These are phyloP conservation scores for Elachura formosa DNA, from an alignment of 2,113 vertebrate genomes.

Conservation along the genomic window DNA sequence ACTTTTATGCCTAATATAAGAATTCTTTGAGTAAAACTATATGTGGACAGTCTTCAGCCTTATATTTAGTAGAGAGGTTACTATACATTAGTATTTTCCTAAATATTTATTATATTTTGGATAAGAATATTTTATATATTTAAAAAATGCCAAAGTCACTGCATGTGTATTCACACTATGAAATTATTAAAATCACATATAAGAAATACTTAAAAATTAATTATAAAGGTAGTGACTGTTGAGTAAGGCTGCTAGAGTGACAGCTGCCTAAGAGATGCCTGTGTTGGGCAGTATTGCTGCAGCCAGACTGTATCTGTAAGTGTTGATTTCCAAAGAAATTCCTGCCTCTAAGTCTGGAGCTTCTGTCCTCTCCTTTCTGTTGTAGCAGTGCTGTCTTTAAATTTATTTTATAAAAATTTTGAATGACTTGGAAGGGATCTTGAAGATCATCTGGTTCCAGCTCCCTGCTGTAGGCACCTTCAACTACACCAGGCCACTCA, in stretches of 20 bases:
- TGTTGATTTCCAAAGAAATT: neutral
- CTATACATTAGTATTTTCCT: neutral
- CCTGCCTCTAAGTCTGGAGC: neutral
- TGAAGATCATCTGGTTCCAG: neutral
- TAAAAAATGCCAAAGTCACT: neutral
- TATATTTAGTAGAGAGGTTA: neutral
- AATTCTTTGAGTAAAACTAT: neutral
- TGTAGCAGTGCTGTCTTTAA: neutral
- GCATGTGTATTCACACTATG: neutral
- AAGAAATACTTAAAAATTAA: neutral
- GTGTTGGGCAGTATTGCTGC: neutral
- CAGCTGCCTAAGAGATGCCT: neutral
- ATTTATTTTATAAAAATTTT: neutral
- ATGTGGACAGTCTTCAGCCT: neutral
- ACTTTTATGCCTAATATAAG: neutral
- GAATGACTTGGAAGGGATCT: neutral
- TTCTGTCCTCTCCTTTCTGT: neutral
- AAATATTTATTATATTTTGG: neutral
- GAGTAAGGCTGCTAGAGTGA: neutral
- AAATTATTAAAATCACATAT: neutral
- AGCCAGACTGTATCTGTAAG: neutral
- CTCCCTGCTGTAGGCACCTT: neutral
- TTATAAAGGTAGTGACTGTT: neutral
- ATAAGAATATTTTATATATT: neutral
- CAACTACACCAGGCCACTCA: rapidly evolving